These are phyloP conservation scores for Drosophila parabipectinata DNA, from an alignment of 1,140 invertebrate species.

Conservation along the genomic window DNA sequence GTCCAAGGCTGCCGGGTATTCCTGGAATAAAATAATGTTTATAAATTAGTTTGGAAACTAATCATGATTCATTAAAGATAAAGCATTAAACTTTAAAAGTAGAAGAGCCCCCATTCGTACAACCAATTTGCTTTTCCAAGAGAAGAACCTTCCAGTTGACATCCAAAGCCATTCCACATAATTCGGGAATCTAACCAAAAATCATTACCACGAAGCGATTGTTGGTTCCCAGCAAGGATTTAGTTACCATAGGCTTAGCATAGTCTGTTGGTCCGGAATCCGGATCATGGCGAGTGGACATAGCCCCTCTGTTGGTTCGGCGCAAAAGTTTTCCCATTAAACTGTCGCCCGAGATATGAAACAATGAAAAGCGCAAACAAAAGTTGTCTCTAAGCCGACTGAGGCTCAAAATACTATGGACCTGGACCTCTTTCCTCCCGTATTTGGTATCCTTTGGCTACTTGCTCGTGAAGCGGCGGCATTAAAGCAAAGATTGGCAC, in stretches of 20 bases:
- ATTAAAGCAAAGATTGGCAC: constrained; percentile 39
- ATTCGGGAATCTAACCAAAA: background rate
- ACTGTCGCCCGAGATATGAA: constrained; percentile 63
- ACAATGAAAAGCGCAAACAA: constrained; percentile 38
- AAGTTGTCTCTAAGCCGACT: constrained; percentile 18
- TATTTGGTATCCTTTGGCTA: constrained; percentile 21
- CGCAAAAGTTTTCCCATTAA: constrained; percentile 76
- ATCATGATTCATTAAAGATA: too few species aligned
- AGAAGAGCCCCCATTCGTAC: too few species aligned
- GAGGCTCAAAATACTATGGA: constrained; percentile 12
- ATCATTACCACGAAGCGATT: background rate
- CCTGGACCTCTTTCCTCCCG: background rate
- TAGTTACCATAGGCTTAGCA: constrained; percentile 32
- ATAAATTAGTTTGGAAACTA: background rate
- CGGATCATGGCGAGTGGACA: constrained; percentile 5
- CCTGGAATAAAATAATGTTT: constrained; percentile 51
- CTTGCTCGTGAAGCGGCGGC: constrained; percentile 20
- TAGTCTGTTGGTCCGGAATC: constrained; percentile 17
- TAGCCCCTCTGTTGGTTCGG: constrained; percentile 25
- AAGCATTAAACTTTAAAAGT: too few species aligned
- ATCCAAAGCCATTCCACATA: too few species aligned
- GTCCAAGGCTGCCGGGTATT: constrained; percentile 78
- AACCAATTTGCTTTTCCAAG: too few species aligned
- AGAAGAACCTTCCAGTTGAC: too few species aligned
- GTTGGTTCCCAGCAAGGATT: constrained; percentile 9